phyloP scores from a whole-genome alignment of 2,113 vertebrate genomes.

The Casuarius casuarius region DNA sequence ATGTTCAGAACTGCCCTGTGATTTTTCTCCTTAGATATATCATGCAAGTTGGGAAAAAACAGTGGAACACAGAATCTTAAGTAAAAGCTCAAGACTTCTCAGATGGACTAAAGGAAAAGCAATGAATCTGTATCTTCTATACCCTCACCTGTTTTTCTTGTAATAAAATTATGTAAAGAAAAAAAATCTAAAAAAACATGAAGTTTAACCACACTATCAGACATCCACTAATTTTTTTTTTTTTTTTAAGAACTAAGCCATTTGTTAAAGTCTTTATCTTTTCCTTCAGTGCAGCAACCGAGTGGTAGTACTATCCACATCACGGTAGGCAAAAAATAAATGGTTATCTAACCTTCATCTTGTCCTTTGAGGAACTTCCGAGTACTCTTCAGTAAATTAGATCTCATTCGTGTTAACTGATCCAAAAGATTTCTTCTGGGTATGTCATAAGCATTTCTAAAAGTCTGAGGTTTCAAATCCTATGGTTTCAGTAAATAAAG shows the following conservation, averaged over 20 bases:
- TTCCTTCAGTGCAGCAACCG: background rate
- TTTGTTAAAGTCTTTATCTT: background rate
- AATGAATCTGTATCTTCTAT: background rate
- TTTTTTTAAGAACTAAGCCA: background rate
- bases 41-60: background rate
- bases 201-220: background rate
- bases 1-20: background rate
- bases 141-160: background rate
- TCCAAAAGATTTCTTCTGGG: slow-evolving; percentile 94
- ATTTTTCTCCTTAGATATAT: background rate
- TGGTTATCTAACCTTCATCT: slow-evolving; percentile 86
- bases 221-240: background rate
- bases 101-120: background rate
- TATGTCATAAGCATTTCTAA: slow-evolving; percentile 97
- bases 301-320: background rate
- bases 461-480: slow-evolving; percentile 94
- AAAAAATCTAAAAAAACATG: background rate
- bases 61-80: background rate
- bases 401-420: slow-evolving; percentile 96
- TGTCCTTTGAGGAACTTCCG: slow-evolving; percentile 88
- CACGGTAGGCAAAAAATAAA: background rate
- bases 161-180: background rate
- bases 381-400: slow-evolving; percentile 91
- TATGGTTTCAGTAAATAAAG: slow-evolving; percentile 72
- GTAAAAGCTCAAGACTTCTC: background rate